These are phyloP conservation scores for Procambarus virginalis DNA, from an alignment of 1,140 invertebrate genomes.

Conservation along the genomic window DNA sequence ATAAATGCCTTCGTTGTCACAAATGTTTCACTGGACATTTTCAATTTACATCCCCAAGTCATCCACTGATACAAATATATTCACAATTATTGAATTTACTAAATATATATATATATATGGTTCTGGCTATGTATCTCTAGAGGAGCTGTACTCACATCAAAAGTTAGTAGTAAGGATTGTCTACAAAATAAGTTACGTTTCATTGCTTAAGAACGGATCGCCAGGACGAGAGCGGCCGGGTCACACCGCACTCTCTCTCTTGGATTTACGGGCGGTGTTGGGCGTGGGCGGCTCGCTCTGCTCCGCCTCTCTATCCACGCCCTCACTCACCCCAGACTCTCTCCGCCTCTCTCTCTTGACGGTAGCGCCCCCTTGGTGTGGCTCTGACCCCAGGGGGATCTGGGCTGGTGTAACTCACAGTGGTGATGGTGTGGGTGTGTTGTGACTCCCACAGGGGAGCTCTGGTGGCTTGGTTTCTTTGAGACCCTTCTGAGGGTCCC, in stretches of 20 bases:
- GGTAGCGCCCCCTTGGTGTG: background rate
- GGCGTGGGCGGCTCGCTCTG: background rate
- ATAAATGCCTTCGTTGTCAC: no score
- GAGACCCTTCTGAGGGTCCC: constrained; percentile 18
- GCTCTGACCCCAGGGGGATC: background rate
- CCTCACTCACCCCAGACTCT: background rate
- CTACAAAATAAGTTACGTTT: background rate
- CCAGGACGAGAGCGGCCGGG: no score
- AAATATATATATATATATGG: background rate
- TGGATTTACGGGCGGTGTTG: constrained; percentile 1
- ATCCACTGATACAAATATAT: background rate
- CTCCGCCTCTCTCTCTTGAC: constrained; percentile 6
- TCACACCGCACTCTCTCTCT: constrained; percentile 32
- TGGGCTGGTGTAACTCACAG: constrained; percentile 13
- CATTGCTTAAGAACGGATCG: background rate
- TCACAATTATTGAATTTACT: background rate
- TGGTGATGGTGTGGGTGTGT: background rate
- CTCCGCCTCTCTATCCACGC: background rate
- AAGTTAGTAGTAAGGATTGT: background rate
- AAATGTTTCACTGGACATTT: no score
- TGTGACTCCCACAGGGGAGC: background rate
- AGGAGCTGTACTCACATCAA: background rate
- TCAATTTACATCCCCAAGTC: background rate
- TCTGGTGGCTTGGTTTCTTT: background rate
- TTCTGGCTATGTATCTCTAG: background rate